Conservation (phyloP, 92 coral and sea anemone species). For the Heliopora coerulea region DNA sequence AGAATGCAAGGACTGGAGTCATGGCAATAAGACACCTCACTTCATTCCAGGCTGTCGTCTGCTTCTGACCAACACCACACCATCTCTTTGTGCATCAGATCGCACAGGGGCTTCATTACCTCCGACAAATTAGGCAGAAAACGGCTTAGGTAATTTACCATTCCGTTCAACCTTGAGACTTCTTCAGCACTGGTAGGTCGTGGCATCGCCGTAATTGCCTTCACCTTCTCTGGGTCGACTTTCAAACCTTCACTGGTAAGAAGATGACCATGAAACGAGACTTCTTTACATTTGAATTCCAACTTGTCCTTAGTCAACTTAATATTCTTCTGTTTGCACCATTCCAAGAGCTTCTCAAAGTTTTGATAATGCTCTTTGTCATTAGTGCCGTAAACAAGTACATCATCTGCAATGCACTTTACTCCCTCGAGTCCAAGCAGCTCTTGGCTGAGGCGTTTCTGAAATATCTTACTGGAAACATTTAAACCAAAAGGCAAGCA, state of each 20-base stretch:
- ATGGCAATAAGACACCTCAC: slow-evolving; percentile 22
- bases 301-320: slow-evolving; percentile 35
- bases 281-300: slow-evolving; percentile 29
- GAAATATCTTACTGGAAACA: slow-evolving; percentile 47
- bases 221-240: slow-evolving; percentile 44
- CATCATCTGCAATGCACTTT: slow-evolving; percentile 30
- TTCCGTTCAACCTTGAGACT: slow-evolving; percentile 57
- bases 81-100: slow-evolving; percentile 47
- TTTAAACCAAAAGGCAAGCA: slow-evolving; percentile 49
- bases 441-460: slow-evolving; percentile 39
- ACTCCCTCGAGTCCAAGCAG: slow-evolving; percentile 52
- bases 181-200: slow-evolving; percentile 54
- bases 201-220: slow-evolving; percentile 56
- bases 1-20: slow-evolving; percentile 34
- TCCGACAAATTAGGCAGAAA: slow-evolving; percentile 56
- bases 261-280: slow-evolving; percentile 40
- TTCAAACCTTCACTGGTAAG: slow-evolving; percentile 51
- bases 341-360: not conserved
- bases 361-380: slow-evolving; percentile 24
- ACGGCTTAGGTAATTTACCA: slow-evolving; percentile 52
- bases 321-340: slow-evolving; percentile 12
- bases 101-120: slow-evolving; percentile 49
- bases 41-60: slow-evolving; percentile 39
- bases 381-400: slow-evolving; percentile 50
- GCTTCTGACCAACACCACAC: slow-evolving; percentile 52